Evolutionary conservation across 2,888 invertebrate species (phyloP).

Genomic region (Scrobipalpa costella): DNA sequence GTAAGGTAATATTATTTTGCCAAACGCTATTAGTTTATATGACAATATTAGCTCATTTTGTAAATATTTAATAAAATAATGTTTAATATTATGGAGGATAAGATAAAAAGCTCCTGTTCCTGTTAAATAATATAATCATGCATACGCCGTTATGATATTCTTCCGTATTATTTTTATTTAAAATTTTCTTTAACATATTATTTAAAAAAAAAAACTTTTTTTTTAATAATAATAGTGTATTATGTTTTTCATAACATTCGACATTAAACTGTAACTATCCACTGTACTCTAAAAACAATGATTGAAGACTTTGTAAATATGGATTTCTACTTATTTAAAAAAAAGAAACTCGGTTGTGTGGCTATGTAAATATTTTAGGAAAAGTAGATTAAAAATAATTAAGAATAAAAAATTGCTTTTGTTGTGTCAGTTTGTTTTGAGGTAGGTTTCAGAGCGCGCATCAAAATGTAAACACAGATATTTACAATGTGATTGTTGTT

Average conservation of each 20-base stretch:
- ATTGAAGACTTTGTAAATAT: conserved; percentile 23
- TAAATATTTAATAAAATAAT: neutral
- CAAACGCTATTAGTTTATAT: conserved; percentile 1
- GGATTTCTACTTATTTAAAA: conserved; percentile 43
- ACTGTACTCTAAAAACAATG: conserved; percentile 8
- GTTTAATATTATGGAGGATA: neutral
- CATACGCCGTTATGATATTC: neutral
- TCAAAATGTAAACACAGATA: neutral
- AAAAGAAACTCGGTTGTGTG: conserved; percentile 68
- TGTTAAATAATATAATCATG: conserved; percentile 2
- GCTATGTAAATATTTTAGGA: conserved; percentile 62
- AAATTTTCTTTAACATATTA: no score
- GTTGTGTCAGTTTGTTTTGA: conserved; percentile 57
- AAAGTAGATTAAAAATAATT: conserved; percentile 44
- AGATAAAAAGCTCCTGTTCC: neutral
- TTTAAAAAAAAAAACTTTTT: no score
- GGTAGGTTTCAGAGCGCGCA: conserved; percentile 35
- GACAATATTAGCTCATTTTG: conserved; percentile 10
- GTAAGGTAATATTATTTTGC: neutral
- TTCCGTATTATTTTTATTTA: no score
- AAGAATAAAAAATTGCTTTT: conserved; percentile 57
- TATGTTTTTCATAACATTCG: neutral
- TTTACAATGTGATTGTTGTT: neutral
- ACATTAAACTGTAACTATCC: neutral
- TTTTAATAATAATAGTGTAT: no score